Conservation (phyloP, 2,113 vertebrate genomes). For the Rattus rattus region DNA sequence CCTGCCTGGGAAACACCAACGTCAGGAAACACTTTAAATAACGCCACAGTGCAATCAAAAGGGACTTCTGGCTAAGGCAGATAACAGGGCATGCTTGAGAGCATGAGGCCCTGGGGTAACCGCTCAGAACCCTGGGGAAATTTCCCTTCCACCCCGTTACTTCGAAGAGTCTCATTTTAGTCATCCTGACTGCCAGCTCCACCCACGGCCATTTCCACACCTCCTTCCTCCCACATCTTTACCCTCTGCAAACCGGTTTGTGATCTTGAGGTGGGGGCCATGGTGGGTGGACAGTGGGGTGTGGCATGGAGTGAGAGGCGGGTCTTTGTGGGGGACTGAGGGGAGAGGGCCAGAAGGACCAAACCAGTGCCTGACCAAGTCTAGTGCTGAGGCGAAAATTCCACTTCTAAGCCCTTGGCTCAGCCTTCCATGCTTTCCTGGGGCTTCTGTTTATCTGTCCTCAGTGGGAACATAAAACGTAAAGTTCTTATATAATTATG, state of each 20-base stretch:
- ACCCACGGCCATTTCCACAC: neutral
- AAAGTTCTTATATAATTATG: neutral
- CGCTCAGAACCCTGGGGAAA: neutral
- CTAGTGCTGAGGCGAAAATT: neutral
- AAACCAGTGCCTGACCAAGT: neutral
- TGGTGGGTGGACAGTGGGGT: neutral
- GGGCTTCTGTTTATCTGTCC: neutral
- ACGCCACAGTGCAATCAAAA: neutral
- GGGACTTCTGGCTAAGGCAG: neutral
- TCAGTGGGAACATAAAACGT: neutral
- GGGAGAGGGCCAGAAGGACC: neutral
- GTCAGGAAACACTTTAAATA: conserved; percentile 28
- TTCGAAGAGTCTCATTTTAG: neutral
- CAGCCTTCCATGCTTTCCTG: neutral
- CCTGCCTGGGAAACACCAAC: neutral
- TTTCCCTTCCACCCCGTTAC: neutral
- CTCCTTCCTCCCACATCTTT: neutral
- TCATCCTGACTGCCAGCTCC: neutral
- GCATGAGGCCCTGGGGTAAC: neutral
- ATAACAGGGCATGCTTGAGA: too few species aligned
- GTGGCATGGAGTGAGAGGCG: neutral
- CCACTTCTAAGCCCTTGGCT: neutral
- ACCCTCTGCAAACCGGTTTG: neutral
- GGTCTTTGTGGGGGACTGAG: neutral
- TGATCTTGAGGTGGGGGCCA: neutral